A percentile compares a stretch with the other conserved stretches of the same genome.
Conservation (phyloP, 2,113 vertebrate species). For the Erythrocercus mccallii region DNA sequence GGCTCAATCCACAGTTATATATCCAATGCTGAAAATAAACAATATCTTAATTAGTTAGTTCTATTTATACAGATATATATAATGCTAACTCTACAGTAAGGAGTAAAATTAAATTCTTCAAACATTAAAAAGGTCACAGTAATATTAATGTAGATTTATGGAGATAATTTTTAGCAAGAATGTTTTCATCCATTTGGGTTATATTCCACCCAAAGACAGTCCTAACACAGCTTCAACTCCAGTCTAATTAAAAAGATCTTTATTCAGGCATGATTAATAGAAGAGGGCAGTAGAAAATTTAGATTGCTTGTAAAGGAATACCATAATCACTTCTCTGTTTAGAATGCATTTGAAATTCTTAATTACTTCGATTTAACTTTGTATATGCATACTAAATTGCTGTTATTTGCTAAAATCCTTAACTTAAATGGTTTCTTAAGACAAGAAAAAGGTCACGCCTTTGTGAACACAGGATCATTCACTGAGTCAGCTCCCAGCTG, state of each 20-base stretch:
- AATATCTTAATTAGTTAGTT: background rate
- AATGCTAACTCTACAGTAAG: background rate
- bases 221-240: background rate
- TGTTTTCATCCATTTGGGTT: background rate
- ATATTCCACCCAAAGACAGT: background rate
- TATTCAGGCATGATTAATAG: background rate
- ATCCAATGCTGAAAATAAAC: background rate
- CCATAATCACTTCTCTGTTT: background rate
- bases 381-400: background rate
- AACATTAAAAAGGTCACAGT: background rate
- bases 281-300: background rate
- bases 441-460: background rate
- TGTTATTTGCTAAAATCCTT: background rate
- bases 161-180: background rate
- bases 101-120: background rate
- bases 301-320: background rate
- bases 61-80: background rate
- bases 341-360: background rate
- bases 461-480: background rate
- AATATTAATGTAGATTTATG: background rate
- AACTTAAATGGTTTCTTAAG: background rate
- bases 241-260: background rate
- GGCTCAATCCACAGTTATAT: background rate
- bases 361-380: background rate
- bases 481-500: background rate